A percentile compares a stretch with the other conserved stretches of the same genome.
Evolutionary conservation across 2,797 vertebrate species (phyloP).

Genomic region (Aulostomus chinensis): DNA sequence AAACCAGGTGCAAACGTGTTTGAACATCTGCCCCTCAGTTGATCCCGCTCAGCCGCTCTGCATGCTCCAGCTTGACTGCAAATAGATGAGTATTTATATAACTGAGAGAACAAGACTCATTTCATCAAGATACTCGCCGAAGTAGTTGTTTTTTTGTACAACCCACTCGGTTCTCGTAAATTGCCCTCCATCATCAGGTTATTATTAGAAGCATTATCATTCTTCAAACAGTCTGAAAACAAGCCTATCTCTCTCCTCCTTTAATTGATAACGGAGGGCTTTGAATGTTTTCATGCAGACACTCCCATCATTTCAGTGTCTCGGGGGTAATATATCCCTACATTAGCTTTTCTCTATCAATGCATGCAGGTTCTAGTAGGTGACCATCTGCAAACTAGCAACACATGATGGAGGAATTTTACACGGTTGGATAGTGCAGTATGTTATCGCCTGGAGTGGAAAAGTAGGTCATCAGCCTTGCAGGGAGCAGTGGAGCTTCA

Average conservation of each 20-base stretch:
- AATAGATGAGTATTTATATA: not conserved
- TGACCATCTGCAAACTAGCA: constrained; percentile 2
- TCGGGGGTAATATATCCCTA: constrained; percentile 3
- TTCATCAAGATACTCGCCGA: constrained; percentile 1
- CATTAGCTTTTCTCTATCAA: constrained; percentile 3
- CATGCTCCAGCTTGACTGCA: not conserved
- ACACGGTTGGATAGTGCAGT: constrained; percentile 43
- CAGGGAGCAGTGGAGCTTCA: constrained; percentile 40
- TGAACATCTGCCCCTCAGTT: too few relatives aligned
- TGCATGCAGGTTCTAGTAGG: not conserved
- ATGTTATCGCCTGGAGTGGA: constrained; percentile 51
- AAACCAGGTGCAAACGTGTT: too few relatives aligned
- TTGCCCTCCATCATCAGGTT: constrained; percentile 16
- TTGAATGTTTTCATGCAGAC: constrained; percentile 26
- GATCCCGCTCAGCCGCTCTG: not conserved
- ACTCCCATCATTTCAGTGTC: constrained; percentile 2
- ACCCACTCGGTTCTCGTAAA: constrained; percentile 16
- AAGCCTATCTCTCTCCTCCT: constrained; percentile 3
- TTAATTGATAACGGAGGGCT: constrained; percentile 9
- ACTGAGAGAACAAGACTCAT: not conserved
- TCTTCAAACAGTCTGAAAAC: constrained; percentile 13
- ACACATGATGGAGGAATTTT: constrained; percentile 54
- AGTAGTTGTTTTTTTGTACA: not conserved
- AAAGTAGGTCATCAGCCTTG: constrained; percentile 72
- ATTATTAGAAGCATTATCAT: too few relatives aligned